These are phyloP conservation scores for Penaeus japonicus DNA, from an alignment of 1,140 invertebrate species.

Conservation along the genomic window DNA sequence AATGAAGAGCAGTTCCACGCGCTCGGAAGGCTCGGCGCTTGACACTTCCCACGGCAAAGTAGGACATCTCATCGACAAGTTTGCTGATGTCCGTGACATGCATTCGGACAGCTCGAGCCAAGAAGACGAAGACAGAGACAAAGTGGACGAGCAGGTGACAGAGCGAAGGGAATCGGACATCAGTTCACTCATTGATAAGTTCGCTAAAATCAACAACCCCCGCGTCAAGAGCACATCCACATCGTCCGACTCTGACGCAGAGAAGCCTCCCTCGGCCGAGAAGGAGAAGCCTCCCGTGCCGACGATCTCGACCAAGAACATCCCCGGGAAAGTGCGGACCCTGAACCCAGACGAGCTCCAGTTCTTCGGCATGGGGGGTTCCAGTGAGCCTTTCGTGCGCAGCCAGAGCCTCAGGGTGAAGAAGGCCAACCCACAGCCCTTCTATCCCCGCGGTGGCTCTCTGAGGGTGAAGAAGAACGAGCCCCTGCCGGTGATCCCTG, in stretches of 20 bases:
- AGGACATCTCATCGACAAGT: constrained; percentile 26
- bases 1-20: not conserved
- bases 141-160: not conserved
- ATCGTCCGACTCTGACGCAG: not conserved
- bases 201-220: not conserved
- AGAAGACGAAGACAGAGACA: not conserved
- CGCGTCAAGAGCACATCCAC: not conserved
- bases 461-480: constrained; percentile 11
- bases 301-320: not conserved
- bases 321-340: constrained; percentile 31
- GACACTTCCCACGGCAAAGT: not conserved
- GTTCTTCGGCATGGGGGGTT: not conserved
- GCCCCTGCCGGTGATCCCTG: not conserved
- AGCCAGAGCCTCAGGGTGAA: constrained; percentile 33
- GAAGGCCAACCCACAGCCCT: constrained; percentile 15
- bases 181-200: constrained; percentile 8
- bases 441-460: constrained; percentile 28
- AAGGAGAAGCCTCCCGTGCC: constrained; percentile 19
- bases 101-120: not conserved
- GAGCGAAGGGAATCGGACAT: constrained; percentile 25
- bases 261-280: not conserved
- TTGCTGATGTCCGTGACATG: not conserved
- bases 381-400: constrained; percentile 8
- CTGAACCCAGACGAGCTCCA: constrained; percentile 27
- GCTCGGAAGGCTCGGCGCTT: not conserved